Conservation (phyloP, 2,888 invertebrate species). For the Synergus umbraculus region DNA sequence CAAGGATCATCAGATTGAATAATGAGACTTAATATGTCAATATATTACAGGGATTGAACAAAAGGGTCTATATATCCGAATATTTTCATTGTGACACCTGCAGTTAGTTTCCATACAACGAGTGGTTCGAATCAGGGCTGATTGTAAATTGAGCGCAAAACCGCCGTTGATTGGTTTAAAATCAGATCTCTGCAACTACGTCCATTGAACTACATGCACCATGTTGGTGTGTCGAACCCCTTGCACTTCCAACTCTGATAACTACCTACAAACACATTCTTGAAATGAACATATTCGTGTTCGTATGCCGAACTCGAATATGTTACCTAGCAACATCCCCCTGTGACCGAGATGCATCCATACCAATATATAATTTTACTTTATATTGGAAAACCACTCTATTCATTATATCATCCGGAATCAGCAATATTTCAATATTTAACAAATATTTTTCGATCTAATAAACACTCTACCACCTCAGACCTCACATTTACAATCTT, state of each 20-base stretch:
- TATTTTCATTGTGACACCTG: conserved; percentile 60
- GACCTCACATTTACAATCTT: too few relatives aligned
- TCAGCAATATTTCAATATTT: too few relatives aligned
- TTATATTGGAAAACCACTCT: conserved; percentile 59
- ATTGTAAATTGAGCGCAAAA: conserved; percentile 76
- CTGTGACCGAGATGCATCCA: conserved; percentile 52
- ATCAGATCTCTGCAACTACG: conserved; percentile 72
- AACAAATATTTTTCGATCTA: too few relatives aligned
- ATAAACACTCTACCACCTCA: too few relatives aligned
- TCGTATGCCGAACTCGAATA: conserved; percentile 60
- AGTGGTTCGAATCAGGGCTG: conserved; percentile 68
- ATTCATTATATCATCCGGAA: conserved; percentile 28
- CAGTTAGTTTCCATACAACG: conserved; percentile 53
- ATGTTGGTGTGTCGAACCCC: conserved; percentile 62
- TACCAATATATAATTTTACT: conserved; percentile 54
- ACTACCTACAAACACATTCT: conserved; percentile 49
- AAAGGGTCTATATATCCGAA: conserved; percentile 60
- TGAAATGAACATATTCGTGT: conserved; percentile 65
- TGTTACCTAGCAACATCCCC: conserved; percentile 67
- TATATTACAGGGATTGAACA: too few relatives aligned
- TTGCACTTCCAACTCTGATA: conserved; percentile 55
- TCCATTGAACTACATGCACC: conserved; percentile 48
- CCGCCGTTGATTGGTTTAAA: conserved; percentile 76
- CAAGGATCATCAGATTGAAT: too few relatives aligned
- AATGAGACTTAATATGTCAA: too few relatives aligned